Percentiles rank a stretch among this genome's conserved stretches.
Evolutionary conservation across 2,797 vertebrate genomes (phyloP).

Genomic region (Characodon lateralis): DNA sequence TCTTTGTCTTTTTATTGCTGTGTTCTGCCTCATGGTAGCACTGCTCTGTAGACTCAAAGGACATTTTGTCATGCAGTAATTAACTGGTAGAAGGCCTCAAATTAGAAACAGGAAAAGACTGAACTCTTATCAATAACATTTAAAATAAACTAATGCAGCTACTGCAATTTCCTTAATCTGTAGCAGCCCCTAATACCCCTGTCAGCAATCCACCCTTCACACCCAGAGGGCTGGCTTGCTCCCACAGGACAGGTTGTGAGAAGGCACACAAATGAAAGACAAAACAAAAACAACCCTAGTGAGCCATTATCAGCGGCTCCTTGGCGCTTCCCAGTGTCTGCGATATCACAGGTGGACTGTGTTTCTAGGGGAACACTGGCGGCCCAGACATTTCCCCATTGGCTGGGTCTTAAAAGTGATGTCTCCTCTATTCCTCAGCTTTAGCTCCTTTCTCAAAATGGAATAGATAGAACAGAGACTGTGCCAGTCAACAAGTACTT

Average conservation of each 20-base stretch:
- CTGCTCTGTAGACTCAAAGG: neutral
- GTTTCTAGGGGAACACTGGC: conserved; percentile 17
- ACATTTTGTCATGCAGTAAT: conserved; percentile 9
- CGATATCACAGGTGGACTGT: conserved; percentile 22
- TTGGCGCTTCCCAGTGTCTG: conserved; percentile 17
- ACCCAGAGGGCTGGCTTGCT: conserved; percentile 20
- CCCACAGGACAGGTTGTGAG: conserved; percentile 32
- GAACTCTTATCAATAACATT: conserved; percentile 5
- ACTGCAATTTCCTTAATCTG: conserved; percentile 4
- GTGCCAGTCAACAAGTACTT: neutral
- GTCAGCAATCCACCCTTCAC: conserved; percentile 13
- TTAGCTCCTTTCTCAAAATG: conserved; percentile 6
- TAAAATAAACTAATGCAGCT: neutral
- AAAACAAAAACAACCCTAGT: conserved; percentile 34
- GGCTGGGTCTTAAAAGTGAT: conserved; percentile 13
- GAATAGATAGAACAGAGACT: neutral
- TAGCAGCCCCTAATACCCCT: neutral
- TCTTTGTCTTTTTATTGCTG: conserved; percentile 8
- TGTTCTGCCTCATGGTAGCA: conserved; percentile 3
- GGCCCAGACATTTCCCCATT: conserved; percentile 18
- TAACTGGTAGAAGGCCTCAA: conserved; percentile 10
- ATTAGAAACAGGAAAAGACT: conserved; percentile 5
- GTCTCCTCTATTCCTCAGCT: conserved; percentile 1
- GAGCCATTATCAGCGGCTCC: conserved; percentile 41
- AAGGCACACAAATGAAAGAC: conserved; percentile 57